Percentiles rank a stretch among this genome's conserved stretches.
phyloP scores from a whole-genome alignment of 2,888 invertebrate genomes.

The Zele albiditarsus region DNA sequence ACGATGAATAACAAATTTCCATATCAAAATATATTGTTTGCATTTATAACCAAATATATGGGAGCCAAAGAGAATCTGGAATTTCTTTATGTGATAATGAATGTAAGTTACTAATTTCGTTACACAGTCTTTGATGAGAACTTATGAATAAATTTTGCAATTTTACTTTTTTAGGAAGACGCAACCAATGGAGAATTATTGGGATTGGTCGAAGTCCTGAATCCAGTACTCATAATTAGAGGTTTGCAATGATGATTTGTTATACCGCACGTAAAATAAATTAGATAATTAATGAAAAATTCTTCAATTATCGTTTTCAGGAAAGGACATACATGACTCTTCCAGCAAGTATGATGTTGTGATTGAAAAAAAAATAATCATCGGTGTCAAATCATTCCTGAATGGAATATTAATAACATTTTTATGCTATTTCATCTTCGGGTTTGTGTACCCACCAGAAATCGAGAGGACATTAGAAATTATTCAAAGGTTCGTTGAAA shows the following conservation, averaged over 20 bases:
- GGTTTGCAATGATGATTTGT: not conserved
- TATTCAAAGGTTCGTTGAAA: too few relatives aligned
- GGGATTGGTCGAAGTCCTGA: not conserved
- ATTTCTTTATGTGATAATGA: not conserved
- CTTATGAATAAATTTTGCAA: not conserved
- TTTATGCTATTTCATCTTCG: too few relatives aligned
- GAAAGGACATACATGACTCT: too few relatives aligned
- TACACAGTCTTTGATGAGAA: not conserved
- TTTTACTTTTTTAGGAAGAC: not conserved
- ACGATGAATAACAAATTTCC: not conserved
- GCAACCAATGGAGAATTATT: not conserved
- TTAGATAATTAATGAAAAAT: too few relatives aligned
- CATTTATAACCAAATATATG: not conserved
- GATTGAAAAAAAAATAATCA: too few relatives aligned
- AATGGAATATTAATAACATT: too few relatives aligned
- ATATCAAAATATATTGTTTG: not conserved
- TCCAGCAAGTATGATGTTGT: too few relatives aligned
- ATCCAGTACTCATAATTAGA: not conserved
- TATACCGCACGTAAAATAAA: too few relatives aligned
- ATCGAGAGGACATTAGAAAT: too few relatives aligned
- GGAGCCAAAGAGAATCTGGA: not conserved
- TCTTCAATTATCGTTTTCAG: too few relatives aligned
- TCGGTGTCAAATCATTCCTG: too few relatives aligned
- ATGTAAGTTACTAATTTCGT: not conserved
- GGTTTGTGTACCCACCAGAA: too few relatives aligned